These are phyloP conservation scores for Cheirogaleus major DNA, from an alignment of 2,797 vertebrate genomes.

Conservation along the genomic window DNA sequence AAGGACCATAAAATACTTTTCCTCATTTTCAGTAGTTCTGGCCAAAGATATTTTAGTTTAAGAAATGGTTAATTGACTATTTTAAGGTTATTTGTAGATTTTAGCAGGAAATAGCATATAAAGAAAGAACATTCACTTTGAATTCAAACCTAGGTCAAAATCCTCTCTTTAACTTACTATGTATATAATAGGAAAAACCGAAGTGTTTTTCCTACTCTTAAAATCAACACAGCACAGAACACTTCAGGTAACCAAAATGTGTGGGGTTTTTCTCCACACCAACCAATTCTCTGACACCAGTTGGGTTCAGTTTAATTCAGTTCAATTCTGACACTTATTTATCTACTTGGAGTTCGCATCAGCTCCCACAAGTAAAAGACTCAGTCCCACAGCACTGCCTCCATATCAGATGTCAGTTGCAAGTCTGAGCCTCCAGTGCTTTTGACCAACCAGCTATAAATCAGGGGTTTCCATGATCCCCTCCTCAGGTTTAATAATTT, in stretches of 20 bases:
- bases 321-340: not conserved
- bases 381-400: not conserved
- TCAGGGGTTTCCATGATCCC: not conserved
- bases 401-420: not conserved
- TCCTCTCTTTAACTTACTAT: not conserved
- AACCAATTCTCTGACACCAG: not conserved
- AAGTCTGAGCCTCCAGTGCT: not conserved
- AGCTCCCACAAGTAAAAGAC: not conserved
- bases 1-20: not conserved
- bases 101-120: not conserved
- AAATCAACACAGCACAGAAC: not conserved
- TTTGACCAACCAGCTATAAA: not conserved
- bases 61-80: not conserved
- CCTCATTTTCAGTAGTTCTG: constrained; percentile 19
- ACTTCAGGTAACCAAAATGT: not conserved
- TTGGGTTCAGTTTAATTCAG: not conserved
- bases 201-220: not conserved
- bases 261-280: not conserved
- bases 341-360: not conserved
- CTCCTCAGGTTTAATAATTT: not conserved
- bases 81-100: not conserved
- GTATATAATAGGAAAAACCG: not conserved
- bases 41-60: constrained; percentile 23
- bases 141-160: not conserved
- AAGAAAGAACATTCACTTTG: not conserved